A percentile compares a stretch with the other conserved stretches of the same genome.
Conservation (phyloP, 2,113 vertebrate species). For the Dicerorhinus sumatrensis region DNA sequence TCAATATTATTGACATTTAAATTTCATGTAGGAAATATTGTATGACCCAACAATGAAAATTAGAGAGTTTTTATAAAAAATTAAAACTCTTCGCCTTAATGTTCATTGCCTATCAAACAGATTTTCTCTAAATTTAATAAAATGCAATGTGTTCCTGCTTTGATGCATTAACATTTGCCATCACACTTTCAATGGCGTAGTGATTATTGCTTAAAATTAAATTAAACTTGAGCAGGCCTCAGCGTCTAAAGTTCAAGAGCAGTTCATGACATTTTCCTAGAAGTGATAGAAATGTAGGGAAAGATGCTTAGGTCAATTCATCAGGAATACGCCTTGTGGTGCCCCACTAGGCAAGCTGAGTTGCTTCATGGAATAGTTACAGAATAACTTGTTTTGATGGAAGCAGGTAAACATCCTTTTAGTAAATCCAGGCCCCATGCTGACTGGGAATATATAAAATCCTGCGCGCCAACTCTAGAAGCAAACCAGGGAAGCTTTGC, state of each 20-base stretch:
- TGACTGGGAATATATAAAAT: not conserved
- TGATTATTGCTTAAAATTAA: slow-evolving; percentile 73
- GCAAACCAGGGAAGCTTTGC: not conserved
- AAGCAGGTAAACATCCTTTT: not conserved
- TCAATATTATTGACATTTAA: slow-evolving; percentile 50
- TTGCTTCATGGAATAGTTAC: not conserved
- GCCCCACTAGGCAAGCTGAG: not conserved
- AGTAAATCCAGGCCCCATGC: not conserved
- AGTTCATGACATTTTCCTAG: not conserved
- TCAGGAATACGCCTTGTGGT: not conserved
- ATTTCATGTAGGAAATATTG: slow-evolving; percentile 10
- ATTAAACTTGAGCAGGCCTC: slow-evolving; percentile 62
- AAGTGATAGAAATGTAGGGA: not conserved
- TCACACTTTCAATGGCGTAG: slow-evolving; percentile 34
- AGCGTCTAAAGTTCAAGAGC: slow-evolving; percentile 37
- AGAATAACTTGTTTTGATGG: not conserved
- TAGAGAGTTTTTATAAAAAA: slow-evolving; percentile 35
- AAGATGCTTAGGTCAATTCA: not conserved
- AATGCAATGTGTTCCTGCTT: slow-evolving; percentile 60
- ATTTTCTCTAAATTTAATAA: slow-evolving; percentile 76
- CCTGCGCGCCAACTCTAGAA: not conserved
- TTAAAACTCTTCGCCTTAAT: slow-evolving; percentile 49
- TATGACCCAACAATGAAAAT: slow-evolving; percentile 52
- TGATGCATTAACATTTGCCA: slow-evolving; percentile 63
- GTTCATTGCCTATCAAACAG: slow-evolving; percentile 60